Percentiles rank a stretch among this genome's conserved stretches.
Conservation (phyloP, 2,888 invertebrate genomes). For the Drosophila picticornis region DNA sequence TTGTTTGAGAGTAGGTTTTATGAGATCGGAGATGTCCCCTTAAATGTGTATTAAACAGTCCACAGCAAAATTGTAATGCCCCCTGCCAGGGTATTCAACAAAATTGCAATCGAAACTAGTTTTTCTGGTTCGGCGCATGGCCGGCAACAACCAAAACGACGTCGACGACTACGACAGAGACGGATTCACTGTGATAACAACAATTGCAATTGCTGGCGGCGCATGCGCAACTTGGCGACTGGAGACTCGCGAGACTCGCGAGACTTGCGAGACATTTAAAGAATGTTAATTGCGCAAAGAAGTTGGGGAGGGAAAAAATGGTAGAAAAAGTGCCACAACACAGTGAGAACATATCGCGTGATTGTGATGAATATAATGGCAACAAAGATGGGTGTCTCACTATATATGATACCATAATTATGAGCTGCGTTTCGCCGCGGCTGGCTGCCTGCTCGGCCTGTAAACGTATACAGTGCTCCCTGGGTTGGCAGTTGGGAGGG, state of each 20-base stretch:
- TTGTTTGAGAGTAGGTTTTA: neutral
- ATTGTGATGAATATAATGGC: constrained; percentile 73
- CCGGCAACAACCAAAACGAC: constrained; percentile 17
- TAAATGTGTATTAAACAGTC: neutral
- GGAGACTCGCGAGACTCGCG: constrained; percentile 24
- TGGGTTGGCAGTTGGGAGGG: neutral
- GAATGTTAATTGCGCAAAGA: constrained; percentile 77
- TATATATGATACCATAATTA: constrained; percentile 60
- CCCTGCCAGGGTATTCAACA: constrained; percentile 1
- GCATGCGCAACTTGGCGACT: constrained; percentile 66
- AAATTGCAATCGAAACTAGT: constrained; percentile 68
- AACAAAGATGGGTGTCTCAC: constrained; percentile 43
- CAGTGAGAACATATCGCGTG: constrained; percentile 73
- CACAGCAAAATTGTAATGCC: neutral
- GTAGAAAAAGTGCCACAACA: constrained; percentile 34
- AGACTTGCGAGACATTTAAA: constrained; percentile 61
- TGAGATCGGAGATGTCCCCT: neutral
- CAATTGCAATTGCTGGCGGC: constrained; percentile 71
- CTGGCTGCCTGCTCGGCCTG: constrained; percentile 23
- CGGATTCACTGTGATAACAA: constrained; percentile 65
- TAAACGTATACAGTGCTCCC: constrained; percentile 4
- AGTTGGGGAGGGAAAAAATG: neutral
- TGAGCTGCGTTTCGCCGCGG: constrained; percentile 31
- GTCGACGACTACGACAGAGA: neutral
- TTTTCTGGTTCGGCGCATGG: constrained; percentile 79